A percentile compares a stretch with the other conserved stretches of the same genome.
phyloP scores from a whole-genome alignment of 2,888 invertebrate species.

The Protonemura montana region DNA sequence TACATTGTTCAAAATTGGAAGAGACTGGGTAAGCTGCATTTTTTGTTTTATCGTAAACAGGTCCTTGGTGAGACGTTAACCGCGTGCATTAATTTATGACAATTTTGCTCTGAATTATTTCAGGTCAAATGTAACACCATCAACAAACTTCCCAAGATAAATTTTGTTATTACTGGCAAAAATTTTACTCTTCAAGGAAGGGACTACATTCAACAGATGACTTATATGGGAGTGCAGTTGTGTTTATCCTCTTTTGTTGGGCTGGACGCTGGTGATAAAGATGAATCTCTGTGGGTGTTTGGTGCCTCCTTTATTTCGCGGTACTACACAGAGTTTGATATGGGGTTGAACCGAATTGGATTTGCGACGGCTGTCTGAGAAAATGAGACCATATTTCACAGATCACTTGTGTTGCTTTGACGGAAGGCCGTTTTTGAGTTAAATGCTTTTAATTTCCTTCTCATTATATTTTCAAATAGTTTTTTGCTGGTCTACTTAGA shows the following conservation, averaged over 20 bases:
- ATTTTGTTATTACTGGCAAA: conserved; percentile 66
- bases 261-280: conserved; percentile 48
- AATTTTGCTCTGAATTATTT: conserved; percentile 47
- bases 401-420: no score
- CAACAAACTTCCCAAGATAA: conserved; percentile 66
- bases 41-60: no score
- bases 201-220: conserved; percentile 67
- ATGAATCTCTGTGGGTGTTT: conserved; percentile 57
- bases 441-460: no score
- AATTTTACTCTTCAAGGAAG: conserved; percentile 67
- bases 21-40: conserved; percentile 54
- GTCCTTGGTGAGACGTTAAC: neutral
- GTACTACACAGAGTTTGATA: conserved; percentile 62
- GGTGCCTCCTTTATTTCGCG: conserved; percentile 62
- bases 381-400: no score
- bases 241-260: conserved; percentile 61
- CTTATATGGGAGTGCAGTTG: conserved; percentile 55
- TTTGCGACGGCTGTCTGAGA: conserved; percentile 57
- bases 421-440: no score
- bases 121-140: conserved; percentile 69
- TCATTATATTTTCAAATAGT: no score
- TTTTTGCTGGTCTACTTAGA: no score
- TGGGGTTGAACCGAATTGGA: conserved; percentile 57
- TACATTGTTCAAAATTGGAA: conserved; percentile 49
- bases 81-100: neutral